These are phyloP conservation scores for Tachuris rubrigastra DNA, from an alignment of 2,113 vertebrate species.

Conservation along the genomic window DNA sequence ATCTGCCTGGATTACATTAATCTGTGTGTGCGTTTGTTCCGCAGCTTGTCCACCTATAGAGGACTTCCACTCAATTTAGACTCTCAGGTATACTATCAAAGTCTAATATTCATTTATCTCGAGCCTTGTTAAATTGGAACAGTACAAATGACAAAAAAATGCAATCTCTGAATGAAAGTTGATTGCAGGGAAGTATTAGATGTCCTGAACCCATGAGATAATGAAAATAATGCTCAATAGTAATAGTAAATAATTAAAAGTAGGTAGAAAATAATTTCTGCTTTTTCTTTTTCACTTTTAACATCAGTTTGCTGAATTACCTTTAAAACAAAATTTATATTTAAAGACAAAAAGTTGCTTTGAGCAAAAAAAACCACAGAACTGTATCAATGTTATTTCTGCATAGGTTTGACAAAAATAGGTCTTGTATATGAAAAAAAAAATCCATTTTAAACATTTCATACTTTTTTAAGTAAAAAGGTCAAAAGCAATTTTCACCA, in stretches of 20 bases:
- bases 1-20: no score
- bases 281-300: neutral
- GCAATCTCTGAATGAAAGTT: neutral
- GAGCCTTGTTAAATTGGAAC: neutral
- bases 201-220: neutral
- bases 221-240: neutral
- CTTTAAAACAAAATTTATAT: neutral
- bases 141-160: neutral
- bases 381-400: neutral
- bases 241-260: neutral
- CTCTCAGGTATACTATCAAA: neutral
- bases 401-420: neutral
- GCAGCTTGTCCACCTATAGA: no score
- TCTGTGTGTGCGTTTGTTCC: no score
- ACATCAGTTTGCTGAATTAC: neutral
- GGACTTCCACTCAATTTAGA: neutral
- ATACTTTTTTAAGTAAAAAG: neutral
- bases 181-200: neutral
- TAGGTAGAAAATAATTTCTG: neutral
- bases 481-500: neutral
- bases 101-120: neutral
- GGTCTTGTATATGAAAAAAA: neutral
- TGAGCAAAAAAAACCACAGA: neutral
- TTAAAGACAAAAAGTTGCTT: neutral
- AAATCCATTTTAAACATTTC: neutral